phyloP scores from a whole-genome alignment of 2,888 invertebrate genomes.

The Plutella xylostella region DNA sequence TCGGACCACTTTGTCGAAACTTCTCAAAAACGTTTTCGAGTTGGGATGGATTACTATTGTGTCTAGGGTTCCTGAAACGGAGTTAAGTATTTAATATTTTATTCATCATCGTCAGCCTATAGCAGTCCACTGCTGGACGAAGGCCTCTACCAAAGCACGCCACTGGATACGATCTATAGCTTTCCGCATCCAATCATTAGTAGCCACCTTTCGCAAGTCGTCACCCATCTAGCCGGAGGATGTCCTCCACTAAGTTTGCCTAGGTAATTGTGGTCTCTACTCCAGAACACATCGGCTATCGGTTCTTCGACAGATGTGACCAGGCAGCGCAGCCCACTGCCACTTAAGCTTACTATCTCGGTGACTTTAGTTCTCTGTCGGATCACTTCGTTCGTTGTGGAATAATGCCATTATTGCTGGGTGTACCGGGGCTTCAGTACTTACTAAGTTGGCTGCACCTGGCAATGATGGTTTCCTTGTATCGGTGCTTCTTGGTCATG shows the following conservation, averaged over 20 bases:
- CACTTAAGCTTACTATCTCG: not conserved
- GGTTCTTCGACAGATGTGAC: not conserved
- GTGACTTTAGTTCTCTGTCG: too few relatives aligned
- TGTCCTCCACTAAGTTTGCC: too few relatives aligned
- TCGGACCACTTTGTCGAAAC: slow-evolving; percentile 70
- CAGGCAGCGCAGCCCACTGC: not conserved
- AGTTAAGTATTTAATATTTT: not conserved
- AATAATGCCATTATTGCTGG: not conserved
- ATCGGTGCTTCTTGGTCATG: slow-evolving; percentile 71
- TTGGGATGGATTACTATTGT: slow-evolving; percentile 67
- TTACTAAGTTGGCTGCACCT: slow-evolving; percentile 71
- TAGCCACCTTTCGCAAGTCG: too few relatives aligned
- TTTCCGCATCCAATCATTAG: too few relatives aligned
- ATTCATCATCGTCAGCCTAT: not conserved
- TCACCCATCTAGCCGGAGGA: too few relatives aligned
- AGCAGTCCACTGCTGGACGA: too few relatives aligned
- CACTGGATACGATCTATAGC: too few relatives aligned
- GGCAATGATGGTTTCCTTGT: slow-evolving; percentile 76
- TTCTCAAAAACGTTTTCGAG: slow-evolving; percentile 72
- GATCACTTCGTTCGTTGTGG: too few relatives aligned
- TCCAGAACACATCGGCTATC: too few relatives aligned
- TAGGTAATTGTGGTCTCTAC: too few relatives aligned
- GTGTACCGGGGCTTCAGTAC: slow-evolving; percentile 13
- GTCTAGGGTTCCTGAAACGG: slow-evolving; percentile 69
- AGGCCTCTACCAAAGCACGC: too few relatives aligned